These are phyloP conservation scores for Centropus bengalensis DNA, from an alignment of 2,113 vertebrate genomes.

Conservation along the genomic window DNA sequence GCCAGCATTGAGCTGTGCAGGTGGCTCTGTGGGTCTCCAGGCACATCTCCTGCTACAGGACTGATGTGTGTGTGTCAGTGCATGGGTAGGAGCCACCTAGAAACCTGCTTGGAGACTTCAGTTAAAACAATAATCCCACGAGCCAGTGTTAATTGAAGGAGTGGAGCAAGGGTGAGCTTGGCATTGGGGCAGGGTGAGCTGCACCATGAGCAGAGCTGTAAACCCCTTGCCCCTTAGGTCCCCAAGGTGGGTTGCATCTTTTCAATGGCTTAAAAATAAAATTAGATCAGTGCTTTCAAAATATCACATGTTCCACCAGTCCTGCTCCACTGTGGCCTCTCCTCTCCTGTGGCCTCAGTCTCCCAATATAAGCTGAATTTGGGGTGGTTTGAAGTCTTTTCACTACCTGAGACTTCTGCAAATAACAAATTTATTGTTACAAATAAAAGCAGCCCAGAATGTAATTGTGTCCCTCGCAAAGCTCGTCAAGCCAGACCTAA, in stretches of 20 bases:
- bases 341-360: too few species aligned
- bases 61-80: background rate
- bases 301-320: accelerated
- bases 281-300: background rate
- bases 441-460: background rate
- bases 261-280: background rate
- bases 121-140: background rate
- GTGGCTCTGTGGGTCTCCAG: background rate
- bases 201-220: background rate
- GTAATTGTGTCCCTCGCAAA: background rate
- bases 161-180: background rate
- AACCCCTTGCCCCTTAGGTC: background rate
- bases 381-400: background rate
- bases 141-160: background rate
- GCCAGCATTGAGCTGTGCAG: background rate
- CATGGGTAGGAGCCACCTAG: background rate
- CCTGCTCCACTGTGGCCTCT: background rate
- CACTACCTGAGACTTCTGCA: background rate
- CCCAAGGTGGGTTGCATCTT: accelerated
- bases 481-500: background rate
- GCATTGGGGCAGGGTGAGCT: background rate
- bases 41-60: background rate
- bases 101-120: background rate
- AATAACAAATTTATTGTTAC: background rate
- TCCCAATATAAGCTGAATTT: background rate